Evolutionary conservation across 2,113 vertebrate genomes (phyloP).

Genomic region (Sylvia atricapilla): DNA sequence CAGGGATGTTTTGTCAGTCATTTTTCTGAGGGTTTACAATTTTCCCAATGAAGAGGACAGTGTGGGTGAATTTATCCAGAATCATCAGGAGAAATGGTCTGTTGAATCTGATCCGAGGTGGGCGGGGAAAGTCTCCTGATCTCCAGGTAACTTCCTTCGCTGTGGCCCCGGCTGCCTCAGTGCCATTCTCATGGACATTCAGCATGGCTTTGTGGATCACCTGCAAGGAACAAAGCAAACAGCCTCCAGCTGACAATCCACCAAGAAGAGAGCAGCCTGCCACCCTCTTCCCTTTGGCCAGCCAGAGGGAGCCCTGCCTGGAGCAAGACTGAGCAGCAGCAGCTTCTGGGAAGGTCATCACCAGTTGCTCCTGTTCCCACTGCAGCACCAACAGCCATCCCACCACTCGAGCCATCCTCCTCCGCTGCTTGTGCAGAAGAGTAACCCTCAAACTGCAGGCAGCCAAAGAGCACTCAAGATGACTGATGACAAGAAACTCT

Average conservation of each 20-base stretch:
- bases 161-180: constrained; percentile 74
- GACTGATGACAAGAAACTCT: not conserved
- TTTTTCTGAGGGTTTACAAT: constrained; percentile 73
- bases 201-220: constrained; percentile 82
- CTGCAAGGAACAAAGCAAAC: constrained; percentile 50
- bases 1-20: not conserved
- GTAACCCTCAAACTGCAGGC: not conserved
- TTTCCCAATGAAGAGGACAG: constrained; percentile 84
- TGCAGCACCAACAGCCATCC: rapidly evolving
- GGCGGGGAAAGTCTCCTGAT: constrained; percentile 65
- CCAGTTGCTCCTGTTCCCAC: not conserved
- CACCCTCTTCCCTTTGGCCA: not conserved
- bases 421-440: not conserved
- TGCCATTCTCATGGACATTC: constrained; percentile 85
- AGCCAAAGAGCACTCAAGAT: not conserved
- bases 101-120: constrained; percentile 63
- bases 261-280: not conserved
- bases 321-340: not conserved
- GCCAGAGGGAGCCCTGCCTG: not conserved
- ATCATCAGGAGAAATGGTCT: constrained; percentile 79
- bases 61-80: constrained; percentile 40
- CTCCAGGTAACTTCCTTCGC: constrained; percentile 78
- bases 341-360: not conserved
- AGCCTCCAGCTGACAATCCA: not conserved
- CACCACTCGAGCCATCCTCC: not conserved